A percentile compares a stretch with the other conserved stretches of the same genome.
Evolutionary conservation across 2,888 invertebrate genomes (phyloP).

Genomic region (Lacanobia oleracea): DNA sequence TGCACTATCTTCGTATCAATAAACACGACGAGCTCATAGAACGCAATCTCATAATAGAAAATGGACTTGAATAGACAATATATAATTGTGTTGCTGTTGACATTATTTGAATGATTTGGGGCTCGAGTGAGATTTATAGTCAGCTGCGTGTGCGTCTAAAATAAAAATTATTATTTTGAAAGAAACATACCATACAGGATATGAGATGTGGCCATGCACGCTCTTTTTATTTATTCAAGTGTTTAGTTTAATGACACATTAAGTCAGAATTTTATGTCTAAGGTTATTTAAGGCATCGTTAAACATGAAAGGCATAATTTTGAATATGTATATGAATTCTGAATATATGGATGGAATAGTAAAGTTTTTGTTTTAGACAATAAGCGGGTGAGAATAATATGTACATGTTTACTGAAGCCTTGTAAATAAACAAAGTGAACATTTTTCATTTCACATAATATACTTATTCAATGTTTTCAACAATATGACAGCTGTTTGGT

Average conservation of each 20-base stretch:
- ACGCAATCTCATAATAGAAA: slow-evolving; percentile 74
- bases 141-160: slow-evolving; percentile 75
- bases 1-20: slow-evolving; percentile 82
- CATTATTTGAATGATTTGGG: slow-evolving; percentile 81
- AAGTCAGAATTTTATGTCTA: slow-evolving; percentile 77
- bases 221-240: slow-evolving; percentile 78
- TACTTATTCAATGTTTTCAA: background rate
- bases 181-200: slow-evolving; percentile 62
- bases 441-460: background rate
- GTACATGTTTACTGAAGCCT: background rate
- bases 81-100: slow-evolving; percentile 82
- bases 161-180: slow-evolving; percentile 56
- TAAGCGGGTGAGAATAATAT: background rate
- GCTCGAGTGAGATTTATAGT: slow-evolving; percentile 78
- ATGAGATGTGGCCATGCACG: slow-evolving; percentile 68
- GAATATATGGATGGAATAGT: slow-evolving; percentile 32
- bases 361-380: slow-evolving; percentile 38
- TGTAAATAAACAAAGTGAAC: background rate
- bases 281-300: slow-evolving; percentile 79
- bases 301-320: slow-evolving; percentile 76
- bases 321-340: too few species aligned
- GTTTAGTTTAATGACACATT: slow-evolving; percentile 80
- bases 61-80: slow-evolving; percentile 79
- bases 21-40: slow-evolving; percentile 74
- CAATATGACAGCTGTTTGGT: slow-evolving; percentile 13